These are phyloP conservation scores for Thunnus albacares DNA, from an alignment of 2,797 vertebrate genomes.

Conservation along the genomic window DNA sequence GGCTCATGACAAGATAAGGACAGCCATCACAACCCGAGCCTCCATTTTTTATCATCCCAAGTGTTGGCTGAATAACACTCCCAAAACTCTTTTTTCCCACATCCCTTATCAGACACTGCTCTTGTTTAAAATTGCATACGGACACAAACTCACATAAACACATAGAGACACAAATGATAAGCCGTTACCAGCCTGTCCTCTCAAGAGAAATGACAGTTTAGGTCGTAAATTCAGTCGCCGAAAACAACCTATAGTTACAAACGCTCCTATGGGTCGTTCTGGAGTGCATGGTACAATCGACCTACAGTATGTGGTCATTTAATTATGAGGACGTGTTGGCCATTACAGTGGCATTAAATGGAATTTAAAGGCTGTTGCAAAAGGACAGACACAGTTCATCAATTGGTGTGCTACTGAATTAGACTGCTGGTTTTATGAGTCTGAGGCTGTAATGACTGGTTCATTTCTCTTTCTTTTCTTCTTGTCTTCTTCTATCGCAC, in stretches of 20 bases:
- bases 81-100: conserved; percentile 5
- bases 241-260: no score
- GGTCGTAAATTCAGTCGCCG: no score
- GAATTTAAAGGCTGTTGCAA: conserved; percentile 66
- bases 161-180: conserved; percentile 53
- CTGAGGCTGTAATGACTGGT: conserved; percentile 29
- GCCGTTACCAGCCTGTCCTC: conserved; percentile 22
- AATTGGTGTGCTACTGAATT: conserved; percentile 58
- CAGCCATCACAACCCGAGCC: conserved; percentile 72
- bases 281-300: no score
- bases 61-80: conserved; percentile 52
- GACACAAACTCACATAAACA: conserved; percentile 29
- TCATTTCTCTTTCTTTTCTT: conserved; percentile 9
- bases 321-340: background rate
- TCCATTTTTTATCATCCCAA: conserved; percentile 64
- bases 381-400: conserved; percentile 73
- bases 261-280: no score
- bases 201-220: no score
- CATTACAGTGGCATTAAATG: conserved; percentile 64
- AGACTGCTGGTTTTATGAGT: conserved; percentile 54
- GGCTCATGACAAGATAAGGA: conserved; percentile 80
- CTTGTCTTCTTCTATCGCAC: conserved; percentile 5
- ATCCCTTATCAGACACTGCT: conserved; percentile 39
- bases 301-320: no score
- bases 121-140: conserved; percentile 50